Base-by-base conservation (phyloP, 2,888 invertebrate genomes). In the Xanthia togata region DNA sequence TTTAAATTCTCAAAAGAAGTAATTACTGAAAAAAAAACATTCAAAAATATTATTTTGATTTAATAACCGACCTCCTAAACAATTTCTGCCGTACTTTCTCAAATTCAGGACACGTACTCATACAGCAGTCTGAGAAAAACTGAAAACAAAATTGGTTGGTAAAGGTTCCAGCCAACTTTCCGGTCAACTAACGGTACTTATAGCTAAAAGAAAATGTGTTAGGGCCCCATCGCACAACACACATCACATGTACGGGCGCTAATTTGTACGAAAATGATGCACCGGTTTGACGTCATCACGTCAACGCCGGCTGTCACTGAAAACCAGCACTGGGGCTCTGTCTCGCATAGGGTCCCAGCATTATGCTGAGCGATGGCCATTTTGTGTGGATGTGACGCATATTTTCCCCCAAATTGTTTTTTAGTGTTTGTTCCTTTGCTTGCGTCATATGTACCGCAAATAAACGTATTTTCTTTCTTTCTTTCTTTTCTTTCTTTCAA, bases 101-200 rank as follows among this genome's bases (percentile, higher is more conserved):
- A 62, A 62, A 85, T 82, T 78, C 71, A 2, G n/a, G n/a, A 0
- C 83, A 78, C 86, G 78, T 85, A 14, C 17, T 55, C 55, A 12
- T 12, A 57, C 31, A 35, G 71, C 50, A 31, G 67, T 59, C 12
- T 73, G 53, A 73, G 53, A 65, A 85, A 79, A 85, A 68, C 47
- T 73, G 26, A 59, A 84, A 81, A 67, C 47, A 59, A 62, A 70
- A 73, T 76, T 71, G 3, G 23, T 70, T 59, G 8, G n/a, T 59
- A 63, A 75, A 70, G 41, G 55, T 75, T 63, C 20, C 60, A 31
- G 26, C 0, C 35, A 63, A 71, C 64, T 78, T 82, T 23, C 14
- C 70, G 78, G 82, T 73, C 82, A 57, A 14, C 64, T 69, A 73
- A 78, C 86, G 74, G 78, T 50, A 50, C 50, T 50, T n/a, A n/a